Conservation (phyloP, 2,797 vertebrate genomes). For the Gobio occitaniae region DNA sequence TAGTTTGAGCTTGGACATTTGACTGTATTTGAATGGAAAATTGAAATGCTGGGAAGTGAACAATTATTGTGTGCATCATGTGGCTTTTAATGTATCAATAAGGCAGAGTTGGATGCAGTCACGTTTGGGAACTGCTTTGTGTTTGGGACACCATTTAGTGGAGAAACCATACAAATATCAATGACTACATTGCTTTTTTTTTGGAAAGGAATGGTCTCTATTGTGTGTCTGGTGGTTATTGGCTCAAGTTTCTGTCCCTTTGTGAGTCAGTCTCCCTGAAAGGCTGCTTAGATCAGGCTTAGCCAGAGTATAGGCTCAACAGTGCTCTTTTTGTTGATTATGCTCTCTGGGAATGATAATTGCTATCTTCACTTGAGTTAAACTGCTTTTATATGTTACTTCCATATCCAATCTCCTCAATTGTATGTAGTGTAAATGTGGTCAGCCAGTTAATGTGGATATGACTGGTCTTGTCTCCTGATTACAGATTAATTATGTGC, state of each 20-base stretch:
- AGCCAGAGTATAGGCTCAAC: slow-evolving; percentile 25
- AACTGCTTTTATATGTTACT: background rate
- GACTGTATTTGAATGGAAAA: slow-evolving; percentile 11
- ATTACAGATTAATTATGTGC: background rate
- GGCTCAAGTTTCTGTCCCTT: slow-evolving; percentile 65
- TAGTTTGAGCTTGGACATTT: slow-evolving; percentile 8
- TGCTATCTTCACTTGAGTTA: slow-evolving; percentile 1
- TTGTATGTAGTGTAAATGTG: background rate
- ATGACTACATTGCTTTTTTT: slow-evolving; percentile 33
- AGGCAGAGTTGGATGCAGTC: background rate
- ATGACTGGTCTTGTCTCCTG: background rate
- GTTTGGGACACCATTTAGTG: background rate
- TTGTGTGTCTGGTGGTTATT: slow-evolving; percentile 60
- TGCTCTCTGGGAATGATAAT: slow-evolving; percentile 28
- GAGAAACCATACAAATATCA: slow-evolving; percentile 10
- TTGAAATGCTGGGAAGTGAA: background rate
- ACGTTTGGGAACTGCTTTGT: background rate
- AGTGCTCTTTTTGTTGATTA: slow-evolving; percentile 20
- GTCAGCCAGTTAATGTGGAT: background rate
- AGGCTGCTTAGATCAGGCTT: slow-evolving; percentile 67
- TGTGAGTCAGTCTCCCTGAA: slow-evolving; percentile 69
- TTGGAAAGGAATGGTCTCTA: background rate
- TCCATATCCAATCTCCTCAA: background rate
- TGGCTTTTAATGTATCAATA: background rate
- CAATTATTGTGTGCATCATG: background rate